Evolutionary conservation across 2,797 vertebrate genomes (phyloP).

Genomic region (Periparus ater): DNA sequence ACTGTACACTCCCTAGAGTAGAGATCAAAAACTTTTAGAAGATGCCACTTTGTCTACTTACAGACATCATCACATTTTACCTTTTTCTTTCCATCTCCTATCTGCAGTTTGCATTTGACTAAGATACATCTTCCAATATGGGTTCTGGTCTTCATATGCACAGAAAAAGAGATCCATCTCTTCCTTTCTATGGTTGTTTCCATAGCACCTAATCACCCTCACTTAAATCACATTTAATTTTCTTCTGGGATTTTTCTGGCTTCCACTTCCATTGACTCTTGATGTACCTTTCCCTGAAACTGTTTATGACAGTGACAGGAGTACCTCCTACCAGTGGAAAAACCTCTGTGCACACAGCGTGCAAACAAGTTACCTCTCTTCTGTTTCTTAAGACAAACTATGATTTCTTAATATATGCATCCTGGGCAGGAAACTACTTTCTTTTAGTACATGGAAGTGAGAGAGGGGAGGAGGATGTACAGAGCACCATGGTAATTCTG

Average conservation of each 20-base stretch:
- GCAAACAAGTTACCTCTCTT: background rate
- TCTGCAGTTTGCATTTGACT: background rate
- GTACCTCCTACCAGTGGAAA: background rate
- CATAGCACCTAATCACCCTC: background rate
- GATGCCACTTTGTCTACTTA: background rate
- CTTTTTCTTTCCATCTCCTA: background rate
- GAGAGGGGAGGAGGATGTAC: background rate
- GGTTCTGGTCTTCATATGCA: background rate
- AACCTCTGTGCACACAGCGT: background rate
- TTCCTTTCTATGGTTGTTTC: background rate
- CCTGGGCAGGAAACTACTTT: background rate
- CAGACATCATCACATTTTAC: background rate
- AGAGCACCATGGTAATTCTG: conserved; percentile 6
- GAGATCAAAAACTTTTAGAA: background rate
- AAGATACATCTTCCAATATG: background rate
- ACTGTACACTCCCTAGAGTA: background rate
- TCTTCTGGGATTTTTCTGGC: background rate
- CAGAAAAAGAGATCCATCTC: background rate
- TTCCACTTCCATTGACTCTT: background rate
- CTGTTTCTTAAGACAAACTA: background rate
- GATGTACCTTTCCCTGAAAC: background rate
- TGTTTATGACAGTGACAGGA: background rate
- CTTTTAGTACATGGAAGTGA: background rate
- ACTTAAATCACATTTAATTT: background rate
- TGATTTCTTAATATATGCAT: background rate